Evolutionary conservation across 92 coral and sea anemone genomes (phyloP).

Genomic region (Palythoa caribaeorum): DNA sequence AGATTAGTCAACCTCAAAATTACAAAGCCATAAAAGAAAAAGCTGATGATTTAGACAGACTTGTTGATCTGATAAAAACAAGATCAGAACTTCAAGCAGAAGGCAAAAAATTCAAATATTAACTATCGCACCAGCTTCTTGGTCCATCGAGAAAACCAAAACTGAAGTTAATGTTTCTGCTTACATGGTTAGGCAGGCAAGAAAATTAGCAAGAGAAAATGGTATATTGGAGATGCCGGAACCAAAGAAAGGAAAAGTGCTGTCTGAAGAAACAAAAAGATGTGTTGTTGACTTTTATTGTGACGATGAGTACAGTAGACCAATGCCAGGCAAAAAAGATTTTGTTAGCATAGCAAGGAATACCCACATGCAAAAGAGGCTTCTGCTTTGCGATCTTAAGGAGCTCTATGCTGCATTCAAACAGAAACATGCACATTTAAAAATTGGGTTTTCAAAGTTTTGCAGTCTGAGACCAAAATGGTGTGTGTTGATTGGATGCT

Average conservation of each 20-base stretch:
- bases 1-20: slow-evolving; percentile 44
- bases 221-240: slow-evolving; percentile 56
- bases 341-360: slow-evolving; percentile 55
- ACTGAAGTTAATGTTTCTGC: slow-evolving; percentile 54
- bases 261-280: slow-evolving; percentile 60
- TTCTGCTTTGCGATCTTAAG: slow-evolving; percentile 42
- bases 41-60: slow-evolving; percentile 59
- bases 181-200: slow-evolving; percentile 60
- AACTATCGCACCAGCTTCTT: slow-evolving; percentile 55
- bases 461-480: slow-evolving; percentile 65
- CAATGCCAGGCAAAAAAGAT: slow-evolving; percentile 57
- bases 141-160: slow-evolving; percentile 57
- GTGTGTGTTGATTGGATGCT: slow-evolving; percentile 63
- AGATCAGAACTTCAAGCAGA: slow-evolving; percentile 45
- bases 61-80: slow-evolving; percentile 52
- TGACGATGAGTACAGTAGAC: slow-evolving; percentile 53
- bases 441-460: slow-evolving; percentile 57
- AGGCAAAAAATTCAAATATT: slow-evolving; percentile 55
- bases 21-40: slow-evolving; percentile 47
- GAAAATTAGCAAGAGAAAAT: slow-evolving; percentile 53
- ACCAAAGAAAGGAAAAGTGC: slow-evolving; percentile 64
- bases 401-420: slow-evolving; percentile 56
- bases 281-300: slow-evolving; percentile 49
- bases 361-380: slow-evolving; percentile 46
- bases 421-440: slow-evolving; percentile 42